Base-by-base conservation (phyloP, 2,888 invertebrate species). In the Ectemnius cavifrons region DNA sequence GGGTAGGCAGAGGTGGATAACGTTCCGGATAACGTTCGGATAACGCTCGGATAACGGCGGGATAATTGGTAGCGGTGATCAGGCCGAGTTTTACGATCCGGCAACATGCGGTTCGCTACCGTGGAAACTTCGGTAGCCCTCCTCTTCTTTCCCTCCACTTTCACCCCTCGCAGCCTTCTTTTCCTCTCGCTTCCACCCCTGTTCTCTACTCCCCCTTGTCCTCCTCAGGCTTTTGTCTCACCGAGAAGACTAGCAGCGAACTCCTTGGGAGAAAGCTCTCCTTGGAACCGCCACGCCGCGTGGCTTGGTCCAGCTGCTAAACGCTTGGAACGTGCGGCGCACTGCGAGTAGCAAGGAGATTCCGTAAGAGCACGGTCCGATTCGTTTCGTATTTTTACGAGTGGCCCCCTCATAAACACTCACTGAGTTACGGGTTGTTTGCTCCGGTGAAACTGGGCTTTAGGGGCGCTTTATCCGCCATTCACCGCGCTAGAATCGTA, bases 61-160 rank as follows among this genome's bases (percentile, higher is more conserved):
- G 90, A 90, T 91, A 91, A 91, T 91, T 91, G 90, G 90, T 89
- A 87, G 85, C 86, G 88, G 90, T 90, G 90, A 91, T 91, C 91
- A 90, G 89, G 86, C 85, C 86, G 84, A 88, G 87, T 91, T 91
- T 91, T 91, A 91, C 90, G 91, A 90, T 87, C 89, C 84, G 84
- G 83, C 86, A 88, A 89, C 90, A 90, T 83, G 88, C 89, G 83
- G 83, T 85, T 82, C 78, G 72, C 68, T 77, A 80, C 78, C 79
- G 67, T 76, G 64, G 79, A 73, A 75, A 80, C 78, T 67, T 62
- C 62, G 59, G 64, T 64, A 69, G 37, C 67, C 28, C 59, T 14
- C 63, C 16, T 58, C 66, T 20, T 58, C 63, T 20, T 61, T 77
- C 80, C 71, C 79, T 76, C 75, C 63, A 71, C 57, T 69, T 56